Evolutionary conservation across 2,888 invertebrate genomes (phyloP).

Genomic region (Gastrophysa polygoni): DNA sequence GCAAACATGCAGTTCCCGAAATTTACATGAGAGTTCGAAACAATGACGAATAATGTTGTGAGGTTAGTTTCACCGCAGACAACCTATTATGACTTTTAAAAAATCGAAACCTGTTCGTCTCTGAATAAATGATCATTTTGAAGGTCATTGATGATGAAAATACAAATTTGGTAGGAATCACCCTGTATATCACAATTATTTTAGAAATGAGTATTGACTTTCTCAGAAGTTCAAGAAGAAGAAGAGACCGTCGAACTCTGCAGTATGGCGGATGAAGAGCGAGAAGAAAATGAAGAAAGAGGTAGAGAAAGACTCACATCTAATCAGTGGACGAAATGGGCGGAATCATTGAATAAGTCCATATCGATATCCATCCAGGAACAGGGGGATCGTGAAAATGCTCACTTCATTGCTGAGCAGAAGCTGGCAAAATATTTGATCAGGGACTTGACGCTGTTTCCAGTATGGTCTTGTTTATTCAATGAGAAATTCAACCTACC

Average conservation of each 20-base stretch:
- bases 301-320: background rate
- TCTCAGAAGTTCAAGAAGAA: background rate
- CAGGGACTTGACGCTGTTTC: background rate
- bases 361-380: background rate
- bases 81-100: too few relatives aligned
- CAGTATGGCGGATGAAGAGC: background rate
- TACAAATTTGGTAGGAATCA: too few relatives aligned
- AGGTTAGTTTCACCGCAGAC: too few relatives aligned
- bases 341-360: background rate
- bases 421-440: background rate
- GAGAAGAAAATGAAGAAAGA: background rate
- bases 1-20: too few relatives aligned
- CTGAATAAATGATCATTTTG: too few relatives aligned
- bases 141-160: too few relatives aligned
- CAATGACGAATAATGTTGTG: too few relatives aligned
- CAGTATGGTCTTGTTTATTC: slow-evolving; percentile 3
- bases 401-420: background rate
- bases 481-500: background rate
- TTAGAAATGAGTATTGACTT: too few relatives aligned
- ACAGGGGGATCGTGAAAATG: background rate
- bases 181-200: too few relatives aligned
- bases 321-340: background rate
- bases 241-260: background rate
- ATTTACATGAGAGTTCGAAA: too few relatives aligned
- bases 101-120: too few relatives aligned